Conservation (phyloP, 1,140 invertebrate genomes). For the Cydia pomonella region DNA sequence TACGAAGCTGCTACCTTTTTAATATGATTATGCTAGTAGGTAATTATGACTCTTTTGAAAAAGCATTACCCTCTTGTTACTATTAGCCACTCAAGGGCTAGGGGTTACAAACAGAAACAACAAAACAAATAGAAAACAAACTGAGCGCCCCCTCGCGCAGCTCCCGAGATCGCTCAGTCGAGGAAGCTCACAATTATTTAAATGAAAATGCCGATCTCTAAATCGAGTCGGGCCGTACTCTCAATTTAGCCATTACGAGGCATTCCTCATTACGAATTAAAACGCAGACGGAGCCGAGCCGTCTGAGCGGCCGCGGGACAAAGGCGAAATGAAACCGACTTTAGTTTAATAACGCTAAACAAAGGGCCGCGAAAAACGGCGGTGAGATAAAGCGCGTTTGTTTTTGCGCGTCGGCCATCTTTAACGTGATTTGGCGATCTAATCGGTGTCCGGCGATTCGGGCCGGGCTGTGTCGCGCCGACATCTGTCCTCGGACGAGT, state of each 20-base stretch:
- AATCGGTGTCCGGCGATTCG: slow-evolving; percentile 44
- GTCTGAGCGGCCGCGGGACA: slow-evolving; percentile 13
- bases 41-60: neutral
- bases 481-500: neutral
- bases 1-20: no score
- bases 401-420: slow-evolving; percentile 59
- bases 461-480: slow-evolving; percentile 1
- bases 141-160: neutral
- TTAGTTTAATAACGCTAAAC: slow-evolving; percentile 15
- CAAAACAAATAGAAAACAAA: neutral
- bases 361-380: slow-evolving; percentile 21
- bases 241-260: slow-evolving; percentile 32
- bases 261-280: slow-evolving; percentile 32
- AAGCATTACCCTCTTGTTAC: neutral
- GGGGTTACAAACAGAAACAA: neutral
- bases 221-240: slow-evolving; percentile 28
- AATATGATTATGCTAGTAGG: no score
- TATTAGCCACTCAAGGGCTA: neutral
- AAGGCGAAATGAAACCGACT: slow-evolving; percentile 20
- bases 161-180: neutral
- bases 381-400: slow-evolving; percentile 45
- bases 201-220: slow-evolving; percentile 32
- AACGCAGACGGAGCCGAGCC: neutral
- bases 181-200: slow-evolving; percentile 21
- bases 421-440: slow-evolving; percentile 61